These are phyloP conservation scores for Dinoponera quadriceps DNA, from an alignment of 1,140 invertebrate genomes.

Conservation along the genomic window DNA sequence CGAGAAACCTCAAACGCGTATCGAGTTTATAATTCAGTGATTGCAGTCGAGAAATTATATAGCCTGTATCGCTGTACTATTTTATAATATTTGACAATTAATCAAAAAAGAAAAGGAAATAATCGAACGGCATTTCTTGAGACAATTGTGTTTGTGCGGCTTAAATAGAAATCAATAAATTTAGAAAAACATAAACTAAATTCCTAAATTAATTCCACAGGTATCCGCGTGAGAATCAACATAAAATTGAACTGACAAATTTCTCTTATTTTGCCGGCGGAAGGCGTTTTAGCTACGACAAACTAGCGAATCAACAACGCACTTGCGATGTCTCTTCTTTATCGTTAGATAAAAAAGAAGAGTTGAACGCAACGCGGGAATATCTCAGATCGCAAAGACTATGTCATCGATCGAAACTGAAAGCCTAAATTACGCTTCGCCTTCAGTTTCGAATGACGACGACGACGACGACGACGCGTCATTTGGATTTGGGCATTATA, in stretches of 20 bases:
- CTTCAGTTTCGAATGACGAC: constrained; percentile 31
- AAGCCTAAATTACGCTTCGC: constrained; percentile 39
- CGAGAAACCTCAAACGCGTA: neutral
- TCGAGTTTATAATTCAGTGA: constrained; percentile 4
- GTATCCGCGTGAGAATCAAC: no score
- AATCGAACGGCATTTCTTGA: no score
- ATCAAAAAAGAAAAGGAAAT: no score
- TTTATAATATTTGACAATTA: no score
- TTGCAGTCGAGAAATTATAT: no score
- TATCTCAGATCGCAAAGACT: constrained; percentile 44
- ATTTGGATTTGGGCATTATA: constrained; percentile 21
- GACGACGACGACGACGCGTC: constrained; percentile 14
- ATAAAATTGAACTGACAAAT: no score
- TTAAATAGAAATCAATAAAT: no score
- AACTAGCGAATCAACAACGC: neutral
- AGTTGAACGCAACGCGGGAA: neutral
- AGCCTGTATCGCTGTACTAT: no score
- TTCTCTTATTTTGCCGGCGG: neutral
- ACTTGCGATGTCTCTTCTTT: neutral
- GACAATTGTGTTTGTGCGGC: no score
- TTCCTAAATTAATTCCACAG: no score
- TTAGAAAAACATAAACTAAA: no score
- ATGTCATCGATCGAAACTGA: constrained; percentile 44
- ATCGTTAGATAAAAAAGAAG: constrained; percentile 39
- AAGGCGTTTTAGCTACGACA: constrained; percentile 7